A percentile compares a stretch with the other conserved stretches of the same genome.
Conservation (phyloP, 2,797 vertebrate species). For the Phylloscopus collybita region DNA sequence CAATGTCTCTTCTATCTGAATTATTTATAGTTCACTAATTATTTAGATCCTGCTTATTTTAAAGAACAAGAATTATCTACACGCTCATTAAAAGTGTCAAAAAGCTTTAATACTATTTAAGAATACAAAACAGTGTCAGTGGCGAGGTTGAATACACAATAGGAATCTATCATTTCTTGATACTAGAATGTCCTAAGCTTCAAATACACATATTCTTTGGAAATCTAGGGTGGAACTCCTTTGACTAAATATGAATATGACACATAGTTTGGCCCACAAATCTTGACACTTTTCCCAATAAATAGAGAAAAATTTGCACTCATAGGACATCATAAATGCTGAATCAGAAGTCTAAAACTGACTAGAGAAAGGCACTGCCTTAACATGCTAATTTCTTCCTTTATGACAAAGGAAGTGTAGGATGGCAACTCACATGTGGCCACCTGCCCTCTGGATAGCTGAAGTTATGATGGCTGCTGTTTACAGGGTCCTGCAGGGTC, state of each 20-base stretch:
- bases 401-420: not conserved
- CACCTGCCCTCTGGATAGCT: not conserved
- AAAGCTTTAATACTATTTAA: not conserved
- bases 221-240: not conserved
- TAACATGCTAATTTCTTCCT: not conserved
- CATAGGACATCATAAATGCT: not conserved
- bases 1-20: not conserved
- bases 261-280: not conserved
- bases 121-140: not conserved
- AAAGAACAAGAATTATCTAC: constrained; percentile 11
- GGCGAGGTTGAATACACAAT: not conserved
- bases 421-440: not conserved
- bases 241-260: not conserved
- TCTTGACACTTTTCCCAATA: not conserved
- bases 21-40: constrained; percentile 22
- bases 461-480: not conserved
- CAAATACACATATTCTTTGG: not conserved
- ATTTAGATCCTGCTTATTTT: constrained; percentile 26
- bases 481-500: not conserved
- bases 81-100: not conserved
- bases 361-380: not conserved
- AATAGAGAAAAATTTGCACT: not conserved
- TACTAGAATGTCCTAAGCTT: not conserved
- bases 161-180: not conserved
- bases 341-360: not conserved